These are phyloP conservation scores for Caenorhabditis elegans DNA, from an alignment of 1,140 invertebrate genomes.

Conservation along the genomic window DNA sequence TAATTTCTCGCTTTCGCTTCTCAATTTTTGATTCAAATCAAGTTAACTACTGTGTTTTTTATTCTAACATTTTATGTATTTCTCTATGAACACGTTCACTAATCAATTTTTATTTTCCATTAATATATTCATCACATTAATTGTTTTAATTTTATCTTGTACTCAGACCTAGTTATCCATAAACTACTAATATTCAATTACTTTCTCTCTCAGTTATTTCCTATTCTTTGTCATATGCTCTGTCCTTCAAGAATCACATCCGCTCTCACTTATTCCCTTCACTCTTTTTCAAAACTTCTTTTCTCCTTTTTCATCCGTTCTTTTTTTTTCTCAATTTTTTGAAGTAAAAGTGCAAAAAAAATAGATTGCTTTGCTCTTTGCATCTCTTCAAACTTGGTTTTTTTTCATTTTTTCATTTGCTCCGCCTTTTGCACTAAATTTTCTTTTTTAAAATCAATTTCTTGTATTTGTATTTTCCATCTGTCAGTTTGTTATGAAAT, in stretches of 20 bases:
- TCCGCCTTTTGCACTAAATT: too few relatives aligned
- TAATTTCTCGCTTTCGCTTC: too few relatives aligned
- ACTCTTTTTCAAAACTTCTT: neutral
- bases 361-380: neutral
- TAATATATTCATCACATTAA: neutral
- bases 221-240: neutral
- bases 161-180: neutral
- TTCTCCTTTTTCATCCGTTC: neutral
- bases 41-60: too few relatives aligned
- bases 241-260: slow-evolving; percentile 14
- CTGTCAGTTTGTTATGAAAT: too few relatives aligned
- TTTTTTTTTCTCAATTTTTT: neutral
- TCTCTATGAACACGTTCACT: too few relatives aligned
- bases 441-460: too few relatives aligned
- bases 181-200: neutral
- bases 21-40: too few relatives aligned
- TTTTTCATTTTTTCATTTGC: too few relatives aligned
- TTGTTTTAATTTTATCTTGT: neutral
- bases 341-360: neutral
- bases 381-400: too few relatives aligned
- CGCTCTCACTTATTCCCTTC: neutral
- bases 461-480: too few relatives aligned
- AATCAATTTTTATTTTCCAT: neutral
- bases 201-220: neutral
- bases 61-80: too few relatives aligned